Evolutionary conservation across 1,140 invertebrate genomes (phyloP), one percentile per base, ranked within the genome.

Genomic region (Radopholus similis): DNA sequence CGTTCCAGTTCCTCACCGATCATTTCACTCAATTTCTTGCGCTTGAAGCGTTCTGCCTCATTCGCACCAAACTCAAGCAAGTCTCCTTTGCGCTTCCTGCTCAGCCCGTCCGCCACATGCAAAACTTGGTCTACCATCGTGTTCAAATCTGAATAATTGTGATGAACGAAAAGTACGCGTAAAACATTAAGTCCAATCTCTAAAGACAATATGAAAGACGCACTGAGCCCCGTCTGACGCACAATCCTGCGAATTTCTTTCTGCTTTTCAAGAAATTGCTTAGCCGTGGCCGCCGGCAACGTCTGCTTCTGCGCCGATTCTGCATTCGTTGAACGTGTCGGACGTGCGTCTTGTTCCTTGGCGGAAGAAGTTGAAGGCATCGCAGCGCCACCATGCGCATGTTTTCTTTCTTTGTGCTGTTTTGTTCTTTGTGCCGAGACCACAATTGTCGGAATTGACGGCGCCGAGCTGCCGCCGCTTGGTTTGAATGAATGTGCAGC

Each of bases 11-110:
- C 34, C 9, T 62, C 21, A 26, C 32, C 49, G 32, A 62, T 62
- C 34, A 62, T 18, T 28, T 62, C 59, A 11, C 42, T 40, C 49
- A 62, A 42, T 28, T 5, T 51, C 21, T 21, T 32, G 21, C 40
- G 42, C 30, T 62, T 62, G 49, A 62, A 62, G 26, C 42, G 42
- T 62, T 42, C 21, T 23, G 59, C 59, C 32, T 62, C 59, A 21
- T 5, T 13, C 11, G 47, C 13, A 13, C 59, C 59, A 21, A 62
- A 42, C 21, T 51, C 59, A 34, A 62, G 18, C 9, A 62, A 42
- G 8, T 62, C 40, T 0, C 58, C 34, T 34, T 35, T 49, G 9
- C 40, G 49, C 26, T 62, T 49, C 9, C 21, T 54, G 15, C 28
- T 32, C 4, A 54, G 4, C n/a, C 28, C 35, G 30, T 18, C 15